Evolutionary conservation across 2,797 vertebrate genomes (phyloP), one percentile per base, ranked within the genome.

Genomic region (Xiphorhynchus erythropygius): DNA sequence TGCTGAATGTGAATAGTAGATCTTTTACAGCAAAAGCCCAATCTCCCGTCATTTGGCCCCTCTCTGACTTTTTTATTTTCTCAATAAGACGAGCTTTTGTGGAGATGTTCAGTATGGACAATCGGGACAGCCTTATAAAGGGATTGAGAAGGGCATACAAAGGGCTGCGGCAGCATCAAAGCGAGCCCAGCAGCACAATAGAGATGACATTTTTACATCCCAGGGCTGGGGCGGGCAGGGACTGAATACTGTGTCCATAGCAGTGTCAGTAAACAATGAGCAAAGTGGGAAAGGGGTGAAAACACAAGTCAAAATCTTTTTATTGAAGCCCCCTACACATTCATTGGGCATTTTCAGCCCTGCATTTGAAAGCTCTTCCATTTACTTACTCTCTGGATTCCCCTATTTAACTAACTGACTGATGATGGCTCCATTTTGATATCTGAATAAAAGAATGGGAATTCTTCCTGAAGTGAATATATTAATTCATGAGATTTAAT

Each of bases 371-470:
- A 90, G 94, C 97, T 98, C 95, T 95, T 91, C 97, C 98, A 98
- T 98, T 98, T 98, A 98, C 98, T 98, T 98, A 98, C 98, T 98
- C 98, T 98, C 96, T 3, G 57, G 97, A 97, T 98, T 98, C 97
- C 96, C 96, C 97, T 96, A 95, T 95, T 96, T 96, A 98, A 98
- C 98, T 96, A 97, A 97, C 97, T 94, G 77, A 96, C 97, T 97
- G 98, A 98, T 99, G 98, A 99, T 98, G 98, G 98, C 99, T 99
- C 98, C 98, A 98, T 98, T 97, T 98, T 98, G 97, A 97, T 92
- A 94, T 94, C 95, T 9, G 17, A 88, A 93, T 90, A 96, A 95
- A 94, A 84, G 89, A 91, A 91, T 39, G 76, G 56, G 60, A 93
- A 93, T 90, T 90, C 79, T 92, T 95, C 90, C 75, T 24, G 9